Evolutionary conservation across 2,888 invertebrate species (phyloP), one percentile per base, ranked within the genome.

Genomic region (Dolichomitus sp.): DNA sequence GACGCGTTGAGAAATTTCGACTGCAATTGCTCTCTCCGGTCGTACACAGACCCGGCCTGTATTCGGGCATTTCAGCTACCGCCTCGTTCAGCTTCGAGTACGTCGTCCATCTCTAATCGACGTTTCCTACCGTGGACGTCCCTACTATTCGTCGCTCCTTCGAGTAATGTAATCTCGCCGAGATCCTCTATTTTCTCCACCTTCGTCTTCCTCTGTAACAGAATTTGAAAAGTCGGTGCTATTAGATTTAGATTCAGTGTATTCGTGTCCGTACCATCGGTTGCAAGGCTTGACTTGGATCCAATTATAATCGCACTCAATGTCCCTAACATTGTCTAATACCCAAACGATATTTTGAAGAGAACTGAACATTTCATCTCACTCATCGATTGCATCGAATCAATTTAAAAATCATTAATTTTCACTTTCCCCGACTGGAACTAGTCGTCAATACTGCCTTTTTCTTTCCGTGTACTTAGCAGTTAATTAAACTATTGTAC

Each of bases 291-390:
- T 93, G 96, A 95, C 30, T 95, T 93, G 5, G 95, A 93, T 0
- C 96, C 96, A n/a, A 96, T 95, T 12, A 95, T 91, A 0, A 96
- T 93, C 0, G 95, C 95, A 0, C 95, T 94, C 3, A 95, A 90
- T 4, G 95, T 95, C 0, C 96, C 96, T 4, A 96, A 95, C 27
- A 95, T 94, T 0, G 95, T 95, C 89, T 96, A 96, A 94, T 96
- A 96, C 77, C 96, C 95, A 92, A 96, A 96, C 0, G 96, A 95
- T 75, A 96, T 94, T 40, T 95, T 93, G 92, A 96, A 96, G n/a
- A 96, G 92, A 61, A 94, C 94, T 79, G 95, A 94, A 9, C n/a
- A 90, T 85, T 40, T 92, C 90, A 6, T 91, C 92, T 80, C 54
- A 4, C 19, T 23, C 23, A 45, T 69, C n/a, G 37, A n/a, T 48